These are phyloP conservation scores for Carcinoscorpius rotundicauda DNA, from an alignment of 1,140 invertebrate genomes.

Conservation along the genomic window DNA sequence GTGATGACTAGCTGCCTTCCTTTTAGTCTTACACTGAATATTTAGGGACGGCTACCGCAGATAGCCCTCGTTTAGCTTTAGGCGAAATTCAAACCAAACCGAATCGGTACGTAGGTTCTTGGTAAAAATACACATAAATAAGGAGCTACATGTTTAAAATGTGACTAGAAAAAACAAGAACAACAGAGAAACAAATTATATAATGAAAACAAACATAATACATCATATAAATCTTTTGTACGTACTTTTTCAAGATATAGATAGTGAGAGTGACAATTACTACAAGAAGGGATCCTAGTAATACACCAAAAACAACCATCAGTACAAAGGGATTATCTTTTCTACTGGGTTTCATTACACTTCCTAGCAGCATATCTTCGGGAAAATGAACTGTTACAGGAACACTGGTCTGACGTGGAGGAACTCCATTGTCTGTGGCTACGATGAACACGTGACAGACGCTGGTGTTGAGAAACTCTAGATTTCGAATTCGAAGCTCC, in stretches of 20 bases:
- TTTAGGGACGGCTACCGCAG: too few relatives aligned
- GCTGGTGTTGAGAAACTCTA: constrained; percentile 39
- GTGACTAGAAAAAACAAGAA: too few relatives aligned
- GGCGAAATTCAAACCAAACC: too few relatives aligned
- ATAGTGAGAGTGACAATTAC: constrained; percentile 56
- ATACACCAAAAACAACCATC: constrained; percentile 52
- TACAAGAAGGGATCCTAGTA: constrained; percentile 54
- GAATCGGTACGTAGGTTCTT: too few relatives aligned
- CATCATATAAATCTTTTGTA: background rate
- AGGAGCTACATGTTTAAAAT: too few relatives aligned
- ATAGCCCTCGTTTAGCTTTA: too few relatives aligned
- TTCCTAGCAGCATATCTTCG: constrained; percentile 12
- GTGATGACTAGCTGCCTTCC: too few relatives aligned
- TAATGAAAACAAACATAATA: too few relatives aligned
- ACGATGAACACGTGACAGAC: constrained; percentile 58
- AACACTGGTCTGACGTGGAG: constrained; percentile 54
- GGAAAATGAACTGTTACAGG: constrained; percentile 60
- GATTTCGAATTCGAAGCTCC: constrained; percentile 35
- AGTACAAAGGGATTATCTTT: constrained; percentile 39
- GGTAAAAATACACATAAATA: too few relatives aligned
- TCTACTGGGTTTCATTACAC: constrained; percentile 14
- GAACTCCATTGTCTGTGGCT: constrained; percentile 62
- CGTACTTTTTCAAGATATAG: constrained; percentile 55
- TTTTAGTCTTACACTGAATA: too few relatives aligned
- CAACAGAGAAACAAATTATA: too few relatives aligned